Percentiles rank a stretch among this genome's conserved stretches.
Evolutionary conservation across 2,888 invertebrate species (phyloP).

Genomic region (Rotaria sp.): DNA sequence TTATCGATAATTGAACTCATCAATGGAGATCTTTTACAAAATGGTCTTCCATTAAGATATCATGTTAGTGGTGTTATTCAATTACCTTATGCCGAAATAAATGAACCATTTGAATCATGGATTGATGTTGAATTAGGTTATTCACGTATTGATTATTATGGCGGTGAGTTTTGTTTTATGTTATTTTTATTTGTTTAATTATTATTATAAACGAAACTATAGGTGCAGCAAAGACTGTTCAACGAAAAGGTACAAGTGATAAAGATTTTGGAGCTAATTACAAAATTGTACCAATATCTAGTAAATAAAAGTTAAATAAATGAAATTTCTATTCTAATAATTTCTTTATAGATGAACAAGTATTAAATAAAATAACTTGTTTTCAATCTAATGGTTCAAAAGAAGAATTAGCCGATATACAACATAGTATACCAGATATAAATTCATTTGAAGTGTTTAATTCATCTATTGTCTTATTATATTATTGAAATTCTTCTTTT

Average conservation of each 20-base stretch:
- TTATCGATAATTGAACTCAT: background rate
- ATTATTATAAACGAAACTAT: background rate
- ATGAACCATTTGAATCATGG: constrained; percentile 83
- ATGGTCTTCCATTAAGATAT: constrained; percentile 56
- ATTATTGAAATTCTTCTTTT: background rate
- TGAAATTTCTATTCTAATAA: constrained; percentile 59
- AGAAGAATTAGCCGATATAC: constrained; percentile 63
- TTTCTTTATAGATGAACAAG: constrained; percentile 59
- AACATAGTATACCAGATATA: constrained; percentile 74
- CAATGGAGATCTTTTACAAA: background rate
- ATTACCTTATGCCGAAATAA: constrained; percentile 86
- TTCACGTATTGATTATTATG: constrained; percentile 87
- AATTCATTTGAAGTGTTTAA: constrained; percentile 62
- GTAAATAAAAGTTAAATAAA: constrained; percentile 71
- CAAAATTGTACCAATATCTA: constrained; percentile 72
- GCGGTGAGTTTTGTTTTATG: constrained; percentile 58
- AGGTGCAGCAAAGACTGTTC: constrained; percentile 21
- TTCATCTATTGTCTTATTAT: constrained; percentile 50
- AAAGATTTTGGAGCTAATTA: constrained; percentile 54
- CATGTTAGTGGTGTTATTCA: constrained; percentile 70
- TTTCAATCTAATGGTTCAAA: constrained; percentile 73
- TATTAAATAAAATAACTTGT: constrained; percentile 69
- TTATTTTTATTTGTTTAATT: no score
- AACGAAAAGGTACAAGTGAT: constrained; percentile 47
- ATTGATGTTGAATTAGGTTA: constrained; percentile 68